These are phyloP conservation scores for Drosophila eugracilis DNA, from an alignment of 1,140 invertebrate genomes.

Conservation along the genomic window DNA sequence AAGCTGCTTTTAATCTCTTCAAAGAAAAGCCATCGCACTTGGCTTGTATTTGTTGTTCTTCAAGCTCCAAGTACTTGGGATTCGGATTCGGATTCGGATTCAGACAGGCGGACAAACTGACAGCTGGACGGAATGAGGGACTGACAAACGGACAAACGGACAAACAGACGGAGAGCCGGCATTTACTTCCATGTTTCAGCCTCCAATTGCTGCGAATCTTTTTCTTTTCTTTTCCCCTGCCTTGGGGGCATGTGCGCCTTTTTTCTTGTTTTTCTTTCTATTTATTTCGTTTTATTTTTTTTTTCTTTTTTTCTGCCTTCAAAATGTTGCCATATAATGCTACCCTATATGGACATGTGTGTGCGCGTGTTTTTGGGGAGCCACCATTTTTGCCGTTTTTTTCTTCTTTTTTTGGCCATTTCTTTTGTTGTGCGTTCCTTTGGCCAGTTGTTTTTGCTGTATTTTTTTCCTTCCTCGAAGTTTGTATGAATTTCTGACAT, in stretches of 20 bases:
- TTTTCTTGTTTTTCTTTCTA: constrained; percentile 41
- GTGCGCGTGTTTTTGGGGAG: constrained; percentile 28
- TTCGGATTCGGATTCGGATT: constrained; percentile 40
- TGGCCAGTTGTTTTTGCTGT: constrained; percentile 11
- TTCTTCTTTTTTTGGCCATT: constrained; percentile 57
- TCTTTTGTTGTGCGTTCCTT: constrained; percentile 57
- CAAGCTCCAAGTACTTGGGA: constrained; percentile 69
- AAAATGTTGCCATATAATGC: constrained; percentile 55
- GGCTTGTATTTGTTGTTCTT: constrained; percentile 66
- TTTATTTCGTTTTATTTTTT: constrained; percentile 29
- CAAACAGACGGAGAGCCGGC: constrained; percentile 38
- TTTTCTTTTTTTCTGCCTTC: constrained; percentile 29
- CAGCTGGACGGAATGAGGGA: constrained; percentile 22
- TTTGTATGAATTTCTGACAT: constrained; percentile 75
- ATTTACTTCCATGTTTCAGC: constrained; percentile 65
- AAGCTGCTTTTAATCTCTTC: neutral
- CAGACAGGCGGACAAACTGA: constrained; percentile 41
- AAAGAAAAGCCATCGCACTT: constrained; percentile 22
- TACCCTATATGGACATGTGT: constrained; percentile 65
- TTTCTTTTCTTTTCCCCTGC: constrained; percentile 8
- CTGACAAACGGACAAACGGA: constrained; percentile 23
- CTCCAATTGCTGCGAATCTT: constrained; percentile 45
- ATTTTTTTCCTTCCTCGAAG: constrained; percentile 14
- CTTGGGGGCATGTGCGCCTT: constrained; percentile 71
- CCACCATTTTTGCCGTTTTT: constrained; percentile 54